Percentiles rank a stretch among this genome's conserved stretches.
Conservation (phyloP, 2,113 vertebrate species). For the Periophthalmus modestus region DNA sequence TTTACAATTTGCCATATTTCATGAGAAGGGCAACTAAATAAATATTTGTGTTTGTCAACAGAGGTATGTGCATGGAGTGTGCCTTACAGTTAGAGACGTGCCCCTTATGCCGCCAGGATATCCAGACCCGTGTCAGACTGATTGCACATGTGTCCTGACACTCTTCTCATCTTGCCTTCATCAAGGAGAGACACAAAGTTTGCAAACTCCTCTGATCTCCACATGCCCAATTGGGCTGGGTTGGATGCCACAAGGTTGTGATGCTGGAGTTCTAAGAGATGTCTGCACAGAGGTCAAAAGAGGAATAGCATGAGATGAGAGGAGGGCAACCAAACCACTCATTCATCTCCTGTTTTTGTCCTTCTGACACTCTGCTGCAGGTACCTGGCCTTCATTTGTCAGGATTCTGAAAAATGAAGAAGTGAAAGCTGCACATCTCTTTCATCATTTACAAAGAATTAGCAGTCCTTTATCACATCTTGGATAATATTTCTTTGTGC, state of each 20-base stretch:
- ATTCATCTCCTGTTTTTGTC: slow-evolving; percentile 39
- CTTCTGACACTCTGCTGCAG: slow-evolving; percentile 41
- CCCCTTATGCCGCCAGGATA: slow-evolving; percentile 98
- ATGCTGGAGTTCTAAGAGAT: slow-evolving; percentile 26
- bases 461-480: slow-evolving; percentile 21
- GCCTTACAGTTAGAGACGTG: slow-evolving; percentile 99
- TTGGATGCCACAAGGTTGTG: slow-evolving; percentile 30
- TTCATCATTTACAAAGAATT: slow-evolving; percentile 30
- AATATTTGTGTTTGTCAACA: slow-evolving; percentile 37
- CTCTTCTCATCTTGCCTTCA: slow-evolving; percentile 44
- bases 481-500: slow-evolving; percentile 12
- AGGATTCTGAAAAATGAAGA: slow-evolving; percentile 37
- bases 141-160: slow-evolving; percentile 99
- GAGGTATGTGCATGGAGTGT: slow-evolving; percentile 99
- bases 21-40: not conserved
- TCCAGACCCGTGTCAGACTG: slow-evolving; percentile 95
- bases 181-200: slow-evolving; percentile 46
- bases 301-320: slow-evolving; percentile 31
- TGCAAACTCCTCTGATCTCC: slow-evolving; percentile 38
- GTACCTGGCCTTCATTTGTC: slow-evolving; percentile 35
- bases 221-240: slow-evolving; percentile 46
- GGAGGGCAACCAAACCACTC: slow-evolving; percentile 21
- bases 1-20: not conserved
- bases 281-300: slow-evolving; percentile 19
- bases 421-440: slow-evolving; percentile 20